Conservation (phyloP, 2,888 invertebrate genomes). For the Stenodema calcarata region DNA sequence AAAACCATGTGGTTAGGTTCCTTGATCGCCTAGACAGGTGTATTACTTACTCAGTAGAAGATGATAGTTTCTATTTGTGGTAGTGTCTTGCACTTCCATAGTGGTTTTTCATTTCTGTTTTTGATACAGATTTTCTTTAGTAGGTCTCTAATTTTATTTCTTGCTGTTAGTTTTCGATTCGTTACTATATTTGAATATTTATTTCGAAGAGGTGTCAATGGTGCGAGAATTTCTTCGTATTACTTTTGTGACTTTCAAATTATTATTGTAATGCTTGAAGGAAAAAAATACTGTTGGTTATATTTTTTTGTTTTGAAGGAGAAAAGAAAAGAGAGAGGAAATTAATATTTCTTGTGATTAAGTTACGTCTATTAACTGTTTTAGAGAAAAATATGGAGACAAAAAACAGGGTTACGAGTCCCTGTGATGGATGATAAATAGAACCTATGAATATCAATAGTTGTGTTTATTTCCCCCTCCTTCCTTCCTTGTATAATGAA, state of each 20-base stretch:
- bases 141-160: background rate
- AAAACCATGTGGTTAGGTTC: constrained; percentile 12
- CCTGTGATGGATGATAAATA: constrained; percentile 45
- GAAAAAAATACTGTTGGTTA: background rate
- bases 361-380: constrained; percentile 31
- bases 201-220: background rate
- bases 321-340: background rate
- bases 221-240: background rate
- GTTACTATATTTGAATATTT: background rate
- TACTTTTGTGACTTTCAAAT: background rate
- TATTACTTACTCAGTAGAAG: constrained; percentile 3
- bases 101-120: background rate
- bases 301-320: constrained; percentile 14
- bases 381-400: background rate
- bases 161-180: background rate
- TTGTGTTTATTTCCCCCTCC: background rate
- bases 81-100: background rate
- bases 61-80: background rate
- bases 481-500: too few relatives aligned
- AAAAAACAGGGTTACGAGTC: constrained; percentile 35
- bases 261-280: background rate
- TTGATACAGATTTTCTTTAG: background rate
- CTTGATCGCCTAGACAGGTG: background rate
- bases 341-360: constrained; percentile 20
- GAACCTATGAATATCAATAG: constrained; percentile 13